Evolutionary conservation across 2,797 vertebrate species (phyloP).

Genomic region (Halcyon leucocephala): DNA sequence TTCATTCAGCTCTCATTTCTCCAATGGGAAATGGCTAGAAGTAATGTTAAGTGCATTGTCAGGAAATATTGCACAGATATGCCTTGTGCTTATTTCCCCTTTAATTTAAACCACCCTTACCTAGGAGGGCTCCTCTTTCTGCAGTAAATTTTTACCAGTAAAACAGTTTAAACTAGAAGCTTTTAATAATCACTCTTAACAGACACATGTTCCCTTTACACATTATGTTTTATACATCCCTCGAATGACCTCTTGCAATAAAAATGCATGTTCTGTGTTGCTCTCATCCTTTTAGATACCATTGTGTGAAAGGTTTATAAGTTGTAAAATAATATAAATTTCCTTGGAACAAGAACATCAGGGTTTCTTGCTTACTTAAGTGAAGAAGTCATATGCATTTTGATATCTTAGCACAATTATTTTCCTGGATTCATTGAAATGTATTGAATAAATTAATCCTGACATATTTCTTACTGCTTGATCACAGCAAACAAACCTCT

Average conservation of each 20-base stretch:
- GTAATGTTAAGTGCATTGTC: background rate
- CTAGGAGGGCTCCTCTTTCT: constrained; percentile 25
- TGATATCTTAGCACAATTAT: background rate
- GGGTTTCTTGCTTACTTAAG: background rate
- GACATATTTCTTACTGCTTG: background rate
- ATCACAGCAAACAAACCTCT: background rate
- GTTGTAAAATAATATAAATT: background rate
- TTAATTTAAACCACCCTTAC: constrained; percentile 30
- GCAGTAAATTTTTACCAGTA: background rate
- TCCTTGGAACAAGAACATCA: background rate
- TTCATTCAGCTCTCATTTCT: constrained; percentile 16
- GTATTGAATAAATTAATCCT: background rate
- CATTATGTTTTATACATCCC: background rate
- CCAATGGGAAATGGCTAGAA: constrained; percentile 20
- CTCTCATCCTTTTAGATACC: background rate
- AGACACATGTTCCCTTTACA: background rate
- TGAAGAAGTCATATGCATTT: background rate
- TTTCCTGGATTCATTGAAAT: background rate
- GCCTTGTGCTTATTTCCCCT: constrained; percentile 14
- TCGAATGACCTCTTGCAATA: background rate
- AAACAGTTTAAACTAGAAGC: constrained; percentile 13
- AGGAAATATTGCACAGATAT: constrained; percentile 23
- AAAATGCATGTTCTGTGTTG: background rate
- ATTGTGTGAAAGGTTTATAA: background rate
- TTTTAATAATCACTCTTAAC: constrained; percentile 32